Percentiles rank a stretch among this genome's conserved stretches.
Evolutionary conservation across 2,797 vertebrate genomes (phyloP).

Genomic region (Sylvia borin): DNA sequence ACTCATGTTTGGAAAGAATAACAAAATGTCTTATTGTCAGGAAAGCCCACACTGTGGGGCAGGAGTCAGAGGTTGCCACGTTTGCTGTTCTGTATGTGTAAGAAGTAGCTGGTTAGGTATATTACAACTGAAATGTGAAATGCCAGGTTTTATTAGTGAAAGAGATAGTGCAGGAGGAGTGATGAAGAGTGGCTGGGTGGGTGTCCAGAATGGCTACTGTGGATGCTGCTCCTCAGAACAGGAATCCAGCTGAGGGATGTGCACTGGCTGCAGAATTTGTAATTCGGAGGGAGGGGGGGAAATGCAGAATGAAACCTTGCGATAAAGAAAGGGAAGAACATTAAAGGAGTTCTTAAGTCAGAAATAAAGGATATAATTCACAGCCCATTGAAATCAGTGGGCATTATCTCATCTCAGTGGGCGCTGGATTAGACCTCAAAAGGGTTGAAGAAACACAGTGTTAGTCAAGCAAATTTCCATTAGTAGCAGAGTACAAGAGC

Average conservation of each 20-base stretch:
- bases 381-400: conserved; percentile 33
- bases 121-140: conserved; percentile 55
- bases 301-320: background rate
- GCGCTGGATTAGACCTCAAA: conserved; percentile 43
- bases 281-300: background rate
- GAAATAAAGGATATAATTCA: conserved; percentile 44
- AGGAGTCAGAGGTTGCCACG: conserved; percentile 16
- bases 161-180: background rate
- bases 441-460: background rate
- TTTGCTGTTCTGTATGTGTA: conserved; percentile 42
- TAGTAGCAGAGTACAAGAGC: background rate
- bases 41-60: conserved; percentile 17
- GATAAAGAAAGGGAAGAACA: conserved; percentile 3
- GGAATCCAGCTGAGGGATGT: background rate
- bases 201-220: background rate
- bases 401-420: conserved; percentile 55
- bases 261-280: background rate
- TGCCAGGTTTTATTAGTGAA: conserved; percentile 70
- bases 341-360: background rate
- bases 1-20: conserved; percentile 77
- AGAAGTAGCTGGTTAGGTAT: conserved; percentile 38
- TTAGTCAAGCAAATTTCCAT: conserved; percentile 38
- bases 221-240: background rate
- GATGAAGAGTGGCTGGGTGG: conserved; percentile 41
- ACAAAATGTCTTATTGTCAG: conserved; percentile 64